Evolutionary conservation across 2,888 invertebrate genomes (phyloP).

Genomic region (Microdon myrmicae): DNA sequence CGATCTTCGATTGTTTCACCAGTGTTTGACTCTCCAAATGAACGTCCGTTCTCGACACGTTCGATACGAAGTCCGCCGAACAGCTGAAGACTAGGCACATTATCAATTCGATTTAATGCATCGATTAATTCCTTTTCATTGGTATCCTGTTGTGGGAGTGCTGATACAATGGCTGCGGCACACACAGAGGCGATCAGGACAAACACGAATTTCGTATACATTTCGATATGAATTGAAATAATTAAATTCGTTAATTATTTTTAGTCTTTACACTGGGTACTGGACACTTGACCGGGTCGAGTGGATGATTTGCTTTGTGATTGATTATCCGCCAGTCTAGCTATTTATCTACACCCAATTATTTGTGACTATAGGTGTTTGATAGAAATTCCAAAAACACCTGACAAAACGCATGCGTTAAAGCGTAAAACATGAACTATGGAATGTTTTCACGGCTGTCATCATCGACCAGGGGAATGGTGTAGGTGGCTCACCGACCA

Average conservation of each 20-base stretch:
- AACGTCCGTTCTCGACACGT: conserved; percentile 62
- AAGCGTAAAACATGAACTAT: conserved; percentile 12
- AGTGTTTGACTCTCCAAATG: conserved; percentile 59
- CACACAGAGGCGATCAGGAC: conserved; percentile 62
- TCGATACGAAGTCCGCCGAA: conserved; percentile 67
- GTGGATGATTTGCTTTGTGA: conserved; percentile 64
- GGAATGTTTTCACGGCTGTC: conserved; percentile 28
- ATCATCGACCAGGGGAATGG: conserved; percentile 11
- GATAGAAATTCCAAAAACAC: conserved; percentile 27
- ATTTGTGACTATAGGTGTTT: conserved; percentile 3
- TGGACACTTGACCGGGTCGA: conserved; percentile 61
- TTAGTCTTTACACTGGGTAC: conserved; percentile 56
- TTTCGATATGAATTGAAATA: conserved; percentile 53
- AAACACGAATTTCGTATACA: conserved; percentile 64
- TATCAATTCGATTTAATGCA: conserved; percentile 68
- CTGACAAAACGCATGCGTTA: conserved; percentile 40
- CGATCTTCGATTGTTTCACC: conserved; percentile 67
- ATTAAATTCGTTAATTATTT: conserved; percentile 23
- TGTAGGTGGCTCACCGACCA: conserved; percentile 9
- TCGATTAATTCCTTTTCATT: conserved; percentile 67
- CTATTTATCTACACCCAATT: conserved; percentile 60
- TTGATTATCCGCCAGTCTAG: conserved; percentile 62
- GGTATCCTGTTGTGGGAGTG: conserved; percentile 63
- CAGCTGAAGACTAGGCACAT: conserved; percentile 63
- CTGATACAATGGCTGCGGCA: conserved; percentile 57